Evolutionary conservation across 2,113 vertebrate genomes (phyloP).

Genomic region (Tyrannus savana): DNA sequence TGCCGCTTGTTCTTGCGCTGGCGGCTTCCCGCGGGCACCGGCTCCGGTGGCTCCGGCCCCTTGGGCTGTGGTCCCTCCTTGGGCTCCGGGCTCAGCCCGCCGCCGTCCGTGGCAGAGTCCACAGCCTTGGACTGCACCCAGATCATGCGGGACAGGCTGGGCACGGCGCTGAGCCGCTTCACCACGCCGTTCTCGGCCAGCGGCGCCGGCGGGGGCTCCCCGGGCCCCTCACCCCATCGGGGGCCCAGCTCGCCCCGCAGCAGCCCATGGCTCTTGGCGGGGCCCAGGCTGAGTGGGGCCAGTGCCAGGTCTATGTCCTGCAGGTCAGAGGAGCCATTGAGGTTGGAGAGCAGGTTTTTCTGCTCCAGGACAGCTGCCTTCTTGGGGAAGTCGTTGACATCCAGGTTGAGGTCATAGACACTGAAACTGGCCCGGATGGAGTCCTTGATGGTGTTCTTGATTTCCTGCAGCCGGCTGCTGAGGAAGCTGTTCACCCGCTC

Average conservation of each 20-base stretch:
- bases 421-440: conserved; percentile 95
- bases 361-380: conserved; percentile 90
- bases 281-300: conserved; percentile 89
- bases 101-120: conserved; percentile 62
- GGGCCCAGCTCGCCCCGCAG: conserved; percentile 73
- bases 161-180: conserved; percentile 86
- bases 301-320: conserved; percentile 95
- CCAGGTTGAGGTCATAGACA: conserved; percentile 92
- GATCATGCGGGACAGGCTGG: conserved; percentile 91
- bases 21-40: conserved; percentile 58
- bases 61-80: conserved; percentile 53
- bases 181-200: conserved; percentile 78
- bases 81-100: conserved; percentile 48
- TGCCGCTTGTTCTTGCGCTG: conserved; percentile 90
- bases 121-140: conserved; percentile 87
- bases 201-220: conserved; percentile 38
- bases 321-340: conserved; percentile 89
- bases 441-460: conserved; percentile 98
- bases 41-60: conserved; percentile 59
- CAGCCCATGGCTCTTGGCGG: conserved; percentile 81
- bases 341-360: conserved; percentile 88
- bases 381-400: conserved; percentile 93
- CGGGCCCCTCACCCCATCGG: conserved; percentile 71
- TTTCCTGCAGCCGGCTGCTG: conserved; percentile 95
- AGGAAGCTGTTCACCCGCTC: conserved; percentile 97